Conservation (phyloP, 1,140 invertebrate species). For the Ephestia elutella region DNA sequence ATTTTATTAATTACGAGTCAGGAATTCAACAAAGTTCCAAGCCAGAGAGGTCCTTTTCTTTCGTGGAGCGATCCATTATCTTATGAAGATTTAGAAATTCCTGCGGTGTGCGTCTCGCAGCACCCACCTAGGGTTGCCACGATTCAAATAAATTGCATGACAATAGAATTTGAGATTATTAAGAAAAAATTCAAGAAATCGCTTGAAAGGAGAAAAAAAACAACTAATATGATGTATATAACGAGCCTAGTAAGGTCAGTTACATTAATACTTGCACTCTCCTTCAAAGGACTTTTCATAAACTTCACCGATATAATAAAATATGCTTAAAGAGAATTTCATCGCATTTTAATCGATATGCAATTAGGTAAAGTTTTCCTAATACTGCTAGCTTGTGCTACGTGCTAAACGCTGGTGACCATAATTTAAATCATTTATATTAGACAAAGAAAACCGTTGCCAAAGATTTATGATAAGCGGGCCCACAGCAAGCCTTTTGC, state of each 20-base stretch:
- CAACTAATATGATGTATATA: too few relatives aligned
- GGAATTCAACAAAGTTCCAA: slow-evolving; percentile 72
- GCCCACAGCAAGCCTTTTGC: too few relatives aligned
- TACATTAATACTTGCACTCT: too few relatives aligned
- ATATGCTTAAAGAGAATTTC: too few relatives aligned
- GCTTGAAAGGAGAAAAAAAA: not conserved
- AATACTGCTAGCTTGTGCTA: too few relatives aligned
- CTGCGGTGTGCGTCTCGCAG: slow-evolving; percentile 51
- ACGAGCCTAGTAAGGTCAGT: too few relatives aligned
- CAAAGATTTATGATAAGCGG: not conserved
- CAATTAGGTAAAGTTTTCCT: too few relatives aligned
- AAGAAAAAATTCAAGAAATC: not conserved
- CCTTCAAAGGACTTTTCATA: too few relatives aligned
- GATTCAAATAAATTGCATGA: slow-evolving; percentile 1
- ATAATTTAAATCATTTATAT: too few relatives aligned
- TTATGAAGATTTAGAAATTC: slow-evolving; percentile 74
- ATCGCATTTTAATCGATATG: too few relatives aligned
- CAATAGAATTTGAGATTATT: not conserved
- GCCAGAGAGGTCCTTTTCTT: slow-evolving; percentile 68
- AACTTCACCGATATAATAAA: too few relatives aligned
- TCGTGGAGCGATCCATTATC: slow-evolving; percentile 69
- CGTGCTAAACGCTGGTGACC: too few relatives aligned
- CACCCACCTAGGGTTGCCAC: slow-evolving; percentile 13
- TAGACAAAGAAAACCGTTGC: not conserved
- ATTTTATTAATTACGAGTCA: slow-evolving; percentile 75